Evolutionary conservation across 1,140 invertebrate species (phyloP), one percentile per base, ranked within the genome.

Genomic region (honey bee (Apis mellifera)): DNA sequence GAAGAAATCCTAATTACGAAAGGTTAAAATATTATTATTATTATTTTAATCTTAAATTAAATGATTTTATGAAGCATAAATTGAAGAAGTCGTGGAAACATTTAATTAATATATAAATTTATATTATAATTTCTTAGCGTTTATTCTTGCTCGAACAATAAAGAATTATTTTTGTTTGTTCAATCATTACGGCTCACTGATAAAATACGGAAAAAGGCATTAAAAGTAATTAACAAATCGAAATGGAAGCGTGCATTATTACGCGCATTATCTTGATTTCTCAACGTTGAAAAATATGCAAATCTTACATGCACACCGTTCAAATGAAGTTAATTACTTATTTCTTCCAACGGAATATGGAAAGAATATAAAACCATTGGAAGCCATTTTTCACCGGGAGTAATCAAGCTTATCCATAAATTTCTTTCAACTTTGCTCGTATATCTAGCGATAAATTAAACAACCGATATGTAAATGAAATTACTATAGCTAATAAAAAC

Each of bases 201-300:
- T 42, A 42, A 42, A 42, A 7, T 42, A 42, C 32, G n/a, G n/a
- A 42, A 42, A 42, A 42, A 54, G 7, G 5, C 0, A 59, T 59
- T 59, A 59, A n/a, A 21, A 21, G 12, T 68, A 19, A 48, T 68
- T 21, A 68, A 15, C 48, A 32, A n/a, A 50, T 68, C 21, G 65
- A 48, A 69, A 72, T 23, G 54, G 42, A 32, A 42, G 52, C 13
- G 42, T 57, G 57, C 26, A 42, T 17, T 42, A 32, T 23, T 23
- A 21, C 8, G 21, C 52, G 7, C 2, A 23, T 13, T 69, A 13
- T 69, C 21, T n/a, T n/a, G 13, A 42, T 42, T 42, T 42, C 32
- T 70, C 1, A 26, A 26, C 26, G 26, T 78, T 62, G 26, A 19
- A 62, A 62, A 71, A 60, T 78, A 78, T 69, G 57, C 77, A 17